Conservation (phyloP, 2,888 invertebrate genomes). For the Cephus runcator region DNA sequence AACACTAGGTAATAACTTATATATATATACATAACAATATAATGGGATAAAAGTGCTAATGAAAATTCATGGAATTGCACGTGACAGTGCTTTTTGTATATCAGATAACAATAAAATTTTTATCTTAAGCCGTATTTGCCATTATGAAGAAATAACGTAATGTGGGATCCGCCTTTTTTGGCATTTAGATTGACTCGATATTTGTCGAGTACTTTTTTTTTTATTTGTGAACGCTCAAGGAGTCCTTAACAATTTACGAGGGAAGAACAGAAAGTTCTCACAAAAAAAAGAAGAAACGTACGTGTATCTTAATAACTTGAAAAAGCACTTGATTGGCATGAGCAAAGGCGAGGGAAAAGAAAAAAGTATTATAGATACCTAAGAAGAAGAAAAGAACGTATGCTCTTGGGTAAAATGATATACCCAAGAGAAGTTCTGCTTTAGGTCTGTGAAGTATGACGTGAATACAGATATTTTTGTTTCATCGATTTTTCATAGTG, state of each 20-base stretch:
- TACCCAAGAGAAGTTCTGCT: not conserved
- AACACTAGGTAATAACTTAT: constrained; percentile 77
- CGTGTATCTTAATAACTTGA: not conserved
- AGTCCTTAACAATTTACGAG: too few species aligned
- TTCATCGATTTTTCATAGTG: not conserved
- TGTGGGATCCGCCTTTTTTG: not conserved
- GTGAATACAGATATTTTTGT: not conserved
- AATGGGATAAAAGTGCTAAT: constrained; percentile 3
- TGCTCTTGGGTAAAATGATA: not conserved
- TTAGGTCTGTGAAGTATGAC: not conserved
- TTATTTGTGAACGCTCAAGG: not conserved
- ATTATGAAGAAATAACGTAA: too few species aligned
- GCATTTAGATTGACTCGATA: not conserved
- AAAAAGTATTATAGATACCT: not conserved
- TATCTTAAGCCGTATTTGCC: too few species aligned
- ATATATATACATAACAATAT: too few species aligned
- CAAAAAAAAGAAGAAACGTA: not conserved
- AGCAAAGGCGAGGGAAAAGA: not conserved
- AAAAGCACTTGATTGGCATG: not conserved
- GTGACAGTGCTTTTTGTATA: not conserved
- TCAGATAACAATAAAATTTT: too few species aligned
- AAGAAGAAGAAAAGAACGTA: too few species aligned
- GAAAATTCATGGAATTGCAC: not conserved
- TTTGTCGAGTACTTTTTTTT: not conserved
- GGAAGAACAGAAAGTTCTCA: not conserved